These are phyloP conservation scores for Anguilla anguilla DNA, from an alignment of 2,797 vertebrate genomes.

Conservation along the genomic window DNA sequence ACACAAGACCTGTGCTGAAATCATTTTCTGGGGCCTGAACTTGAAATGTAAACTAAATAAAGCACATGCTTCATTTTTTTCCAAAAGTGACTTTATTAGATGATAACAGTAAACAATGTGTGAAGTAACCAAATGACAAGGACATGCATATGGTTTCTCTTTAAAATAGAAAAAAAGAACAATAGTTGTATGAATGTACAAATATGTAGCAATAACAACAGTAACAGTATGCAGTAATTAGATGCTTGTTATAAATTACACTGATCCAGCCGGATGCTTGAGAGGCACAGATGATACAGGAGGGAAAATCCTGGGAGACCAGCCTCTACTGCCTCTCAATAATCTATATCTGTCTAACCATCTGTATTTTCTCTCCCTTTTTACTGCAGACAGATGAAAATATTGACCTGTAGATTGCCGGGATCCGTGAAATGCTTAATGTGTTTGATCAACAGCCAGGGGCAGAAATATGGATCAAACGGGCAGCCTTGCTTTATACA, in stretches of 20 bases:
- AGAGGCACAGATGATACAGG: slow-evolving; percentile 38
- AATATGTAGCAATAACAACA: neutral
- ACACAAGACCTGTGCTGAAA: neutral
- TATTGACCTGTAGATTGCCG: slow-evolving; percentile 33
- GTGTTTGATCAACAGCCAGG: slow-evolving; percentile 33
- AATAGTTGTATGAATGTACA: neutral
- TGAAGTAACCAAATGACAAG: neutral
- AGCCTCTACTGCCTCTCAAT: slow-evolving; percentile 28
- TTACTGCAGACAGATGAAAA: slow-evolving; percentile 27
- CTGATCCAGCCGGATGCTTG: slow-evolving; percentile 35
- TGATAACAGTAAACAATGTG: neutral
- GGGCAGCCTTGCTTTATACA: neutral
- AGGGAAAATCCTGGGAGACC: slow-evolving; percentile 24
- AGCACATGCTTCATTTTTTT: neutral
- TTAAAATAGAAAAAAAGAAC: neutral
- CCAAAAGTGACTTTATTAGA: neutral
- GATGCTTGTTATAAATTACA: neutral
- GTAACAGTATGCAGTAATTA: neutral
- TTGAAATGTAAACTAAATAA: neutral
- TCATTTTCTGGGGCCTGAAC: neutral
- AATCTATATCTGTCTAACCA: slow-evolving; percentile 24
- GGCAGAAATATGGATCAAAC: slow-evolving; percentile 14
- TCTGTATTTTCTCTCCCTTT: slow-evolving; percentile 27
- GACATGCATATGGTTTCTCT: neutral
- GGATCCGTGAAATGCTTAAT: slow-evolving; percentile 28